Evolutionary conservation across 1,140 invertebrate genomes (phyloP), one percentile per base, ranked within the genome.

Genomic region (Leptonema lineaticorne): DNA sequence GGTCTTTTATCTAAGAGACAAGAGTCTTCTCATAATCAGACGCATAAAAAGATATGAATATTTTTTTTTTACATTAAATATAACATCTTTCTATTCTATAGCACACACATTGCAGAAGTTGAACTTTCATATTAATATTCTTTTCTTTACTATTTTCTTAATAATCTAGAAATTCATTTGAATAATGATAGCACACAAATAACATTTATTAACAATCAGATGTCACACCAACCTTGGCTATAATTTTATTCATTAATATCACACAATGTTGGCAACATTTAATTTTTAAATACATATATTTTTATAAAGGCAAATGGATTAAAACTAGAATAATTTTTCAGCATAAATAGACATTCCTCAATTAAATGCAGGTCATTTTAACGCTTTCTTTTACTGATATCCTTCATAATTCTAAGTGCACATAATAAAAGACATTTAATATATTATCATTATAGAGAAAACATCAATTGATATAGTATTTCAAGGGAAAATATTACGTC

Each of bases 1-100:
- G 69, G 69, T 71, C 69, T 71, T 67, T 70, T 63, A 24, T 63
- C 45, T 63, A 50, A 58, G 6, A 68, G 9, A 58, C 50, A 67
- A 53, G 50, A 57, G 53, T 66, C 53, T 66, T 46, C n/a, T n/a
- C 9, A 46, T 29, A 28, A 67, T 63, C 64, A 57, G 59, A 63
- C 46, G 29, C 59, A 46, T 63, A 57, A 8, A 67, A 64, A 62
- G 69, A 70, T 70, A 63, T 70, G 63, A 53, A 56, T 62, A 46
- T 50, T 63, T 53, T n/a, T n/a, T n/a, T n/a, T 18, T 24, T 22
- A 26, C 27, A 50, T 63, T 53, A 62, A 41, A 50, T 28, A 22
- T 33, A 33, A 59, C 33, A 59, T 59, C 28, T 59, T 20, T 59
- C 28, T 59, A 59, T 59, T 7, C 29, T 59, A 59, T 59, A 59